Conservation (phyloP, 2,797 vertebrate genomes). For the Lepilemur ruficaudatus region DNA sequence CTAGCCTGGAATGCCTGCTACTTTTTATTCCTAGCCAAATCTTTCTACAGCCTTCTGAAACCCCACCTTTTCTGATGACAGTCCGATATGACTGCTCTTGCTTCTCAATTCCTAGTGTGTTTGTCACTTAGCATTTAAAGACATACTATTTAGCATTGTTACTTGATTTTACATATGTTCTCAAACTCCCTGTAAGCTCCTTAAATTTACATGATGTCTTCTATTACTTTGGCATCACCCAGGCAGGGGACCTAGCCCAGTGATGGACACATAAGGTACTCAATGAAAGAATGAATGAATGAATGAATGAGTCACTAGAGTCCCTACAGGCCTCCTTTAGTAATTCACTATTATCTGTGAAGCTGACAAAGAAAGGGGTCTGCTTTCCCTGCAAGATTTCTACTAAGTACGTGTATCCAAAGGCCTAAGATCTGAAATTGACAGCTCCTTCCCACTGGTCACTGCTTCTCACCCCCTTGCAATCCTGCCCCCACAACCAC, state of each 20-base stretch:
- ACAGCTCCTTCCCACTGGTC: slow-evolving; percentile 45
- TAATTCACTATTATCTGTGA: slow-evolving; percentile 22
- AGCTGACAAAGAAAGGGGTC: neutral
- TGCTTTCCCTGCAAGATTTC: slow-evolving; percentile 14
- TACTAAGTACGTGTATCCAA: neutral
- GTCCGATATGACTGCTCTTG: neutral
- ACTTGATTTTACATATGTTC: neutral
- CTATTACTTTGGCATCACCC: neutral
- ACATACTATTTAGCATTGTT: neutral
- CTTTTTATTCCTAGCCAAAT: slow-evolving; percentile 37
- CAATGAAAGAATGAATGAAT: neutral
- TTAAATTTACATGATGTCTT: slow-evolving; percentile 15
- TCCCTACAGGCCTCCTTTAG: slow-evolving; percentile 19
- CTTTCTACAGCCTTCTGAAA: slow-evolving; percentile 16
- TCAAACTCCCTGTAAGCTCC: neutral
- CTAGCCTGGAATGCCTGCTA: neutral
- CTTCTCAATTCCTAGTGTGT: slow-evolving; percentile 14
- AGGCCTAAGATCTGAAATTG: slow-evolving; percentile 41
- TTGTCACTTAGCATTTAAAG: slow-evolving; percentile 7
- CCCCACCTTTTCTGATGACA: neutral
- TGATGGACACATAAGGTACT: neutral
- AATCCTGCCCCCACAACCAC: slow-evolving; percentile 44
- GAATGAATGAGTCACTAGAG: neutral
- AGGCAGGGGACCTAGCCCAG: neutral
- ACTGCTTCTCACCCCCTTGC: slow-evolving; percentile 38